Base-by-base conservation (phyloP, 2,888 invertebrate species). In the Ectemnius cavifrons region DNA sequence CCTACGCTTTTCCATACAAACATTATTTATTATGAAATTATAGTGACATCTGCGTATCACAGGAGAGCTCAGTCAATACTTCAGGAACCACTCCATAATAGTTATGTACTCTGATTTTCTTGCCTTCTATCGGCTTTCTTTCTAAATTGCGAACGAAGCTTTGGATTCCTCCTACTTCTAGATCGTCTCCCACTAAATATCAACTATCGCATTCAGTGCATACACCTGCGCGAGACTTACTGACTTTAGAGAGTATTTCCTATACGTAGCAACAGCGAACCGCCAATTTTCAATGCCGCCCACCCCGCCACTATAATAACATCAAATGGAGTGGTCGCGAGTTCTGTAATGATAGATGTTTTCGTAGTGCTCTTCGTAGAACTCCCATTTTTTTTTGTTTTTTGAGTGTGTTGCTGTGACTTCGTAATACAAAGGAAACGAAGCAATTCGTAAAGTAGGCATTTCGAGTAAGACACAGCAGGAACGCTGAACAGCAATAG, bases 51-150 rank as follows among this genome's bases (percentile, higher is more conserved):
- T 81, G 78, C 75, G 78, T 86, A 86, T 85, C 86, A 85, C 86
- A 86, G 80, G 83, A 86, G 82, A 81, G 84, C 80, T 86, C 86
- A 83, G 84, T 86, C 87, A 74, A 84, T 82, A 81, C 70, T 75
- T 80, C 63, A 73, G 79, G 65, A 82, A 84, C 80, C 84, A 82
- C 84, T 82, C 84, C 80, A 82, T 74, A 59, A 57, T 68, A 68
- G 52, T 52, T 52, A 52, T 52, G 52, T 52, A 16, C 16, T 16
- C 14, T 52, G 14, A 52, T 14, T 52, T 52, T 11, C 37, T 8
- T 37, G 37, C 37, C 37, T 37, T 37, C 37, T 37, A 37, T 37
- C 8, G 37, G 5, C 37, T 37, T 37, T 37, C 37, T 6, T 11
- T 37, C 37, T 37, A 37, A 37, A 37, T 11, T 8, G 52, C 52